phyloP scores from a whole-genome alignment of 1,140 invertebrate genomes.

The Hylyphantes graminicola region DNA sequence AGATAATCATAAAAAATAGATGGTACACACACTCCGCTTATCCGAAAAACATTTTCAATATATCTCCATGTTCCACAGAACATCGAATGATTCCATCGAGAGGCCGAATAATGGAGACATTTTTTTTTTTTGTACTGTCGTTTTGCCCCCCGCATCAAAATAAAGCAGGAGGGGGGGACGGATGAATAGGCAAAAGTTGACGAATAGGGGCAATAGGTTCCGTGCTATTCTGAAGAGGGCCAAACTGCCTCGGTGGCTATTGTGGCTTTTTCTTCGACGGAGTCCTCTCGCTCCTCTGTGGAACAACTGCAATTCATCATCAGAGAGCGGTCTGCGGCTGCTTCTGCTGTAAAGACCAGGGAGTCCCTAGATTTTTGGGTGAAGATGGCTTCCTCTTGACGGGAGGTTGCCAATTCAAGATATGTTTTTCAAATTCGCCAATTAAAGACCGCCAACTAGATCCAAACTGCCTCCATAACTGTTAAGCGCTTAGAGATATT shows the following conservation, averaged over 20 bases:
- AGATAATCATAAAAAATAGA: conserved; percentile 41
- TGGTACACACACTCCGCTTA: conserved; percentile 4
- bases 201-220: conserved; percentile 53
- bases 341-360: conserved; percentile 28
- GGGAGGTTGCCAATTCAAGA: background rate
- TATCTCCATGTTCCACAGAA: conserved; percentile 23
- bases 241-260: conserved; percentile 37
- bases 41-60: conserved; percentile 24
- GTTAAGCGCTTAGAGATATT: too few relatives aligned
- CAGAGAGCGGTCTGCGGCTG: conserved; percentile 20
- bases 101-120: conserved; percentile 42
- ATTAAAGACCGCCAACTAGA: too few relatives aligned
- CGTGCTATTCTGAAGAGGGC: conserved; percentile 40
- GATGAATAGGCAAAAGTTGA: conserved; percentile 54
- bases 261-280: conserved; percentile 21
- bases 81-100: conserved; percentile 29
- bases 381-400: conserved; percentile 19
- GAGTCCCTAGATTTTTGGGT: background rate
- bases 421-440: too few relatives aligned
- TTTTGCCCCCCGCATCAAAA: background rate
- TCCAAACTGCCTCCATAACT: too few relatives aligned
- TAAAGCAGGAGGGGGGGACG: background rate
- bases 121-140: background rate
- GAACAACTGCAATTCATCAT: conserved; percentile 51
- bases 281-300: conserved; percentile 29